Conservation (phyloP, 1,140 invertebrate genomes). For the Lethrus apterus region DNA sequence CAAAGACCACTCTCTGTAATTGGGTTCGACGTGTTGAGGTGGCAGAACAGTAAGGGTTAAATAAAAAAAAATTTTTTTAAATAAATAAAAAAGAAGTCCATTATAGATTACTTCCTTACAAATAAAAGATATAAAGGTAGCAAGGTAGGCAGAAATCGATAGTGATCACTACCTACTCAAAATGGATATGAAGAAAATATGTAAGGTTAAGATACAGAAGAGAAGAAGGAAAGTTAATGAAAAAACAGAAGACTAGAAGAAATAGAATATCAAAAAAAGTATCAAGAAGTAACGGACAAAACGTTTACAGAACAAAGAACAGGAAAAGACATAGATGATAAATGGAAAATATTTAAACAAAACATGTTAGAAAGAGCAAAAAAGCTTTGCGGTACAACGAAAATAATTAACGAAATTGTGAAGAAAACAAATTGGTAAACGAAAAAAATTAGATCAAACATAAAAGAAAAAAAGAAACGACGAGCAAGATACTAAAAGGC, state of each 20-base stretch:
- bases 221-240: neutral
- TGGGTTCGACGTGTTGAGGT: no score
- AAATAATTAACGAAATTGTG: neutral
- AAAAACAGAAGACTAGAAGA: neutral
- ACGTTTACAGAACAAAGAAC: slow-evolving; percentile 1
- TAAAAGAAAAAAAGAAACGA: neutral
- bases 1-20: no score
- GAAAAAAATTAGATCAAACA: neutral
- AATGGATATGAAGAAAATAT: neutral
- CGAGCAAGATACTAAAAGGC: no score
- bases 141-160: neutral
- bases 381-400: neutral
- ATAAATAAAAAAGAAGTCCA: neutral
- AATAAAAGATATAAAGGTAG: slow-evolving; percentile 1
- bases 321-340: neutral
- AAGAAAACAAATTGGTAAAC: neutral
- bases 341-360: neutral
- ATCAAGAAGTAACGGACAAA: neutral
- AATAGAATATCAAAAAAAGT: neutral
- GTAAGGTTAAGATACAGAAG: neutral
- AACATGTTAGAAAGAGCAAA: neutral
- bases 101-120: no score
- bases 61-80: no score
- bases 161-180: neutral
- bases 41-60: no score